Percentiles rank a stretch among this genome's conserved stretches.
These are phyloP conservation scores for Remorina albescens DNA, from an alignment of 2,797 vertebrate species.

Conservation along the genomic window DNA sequence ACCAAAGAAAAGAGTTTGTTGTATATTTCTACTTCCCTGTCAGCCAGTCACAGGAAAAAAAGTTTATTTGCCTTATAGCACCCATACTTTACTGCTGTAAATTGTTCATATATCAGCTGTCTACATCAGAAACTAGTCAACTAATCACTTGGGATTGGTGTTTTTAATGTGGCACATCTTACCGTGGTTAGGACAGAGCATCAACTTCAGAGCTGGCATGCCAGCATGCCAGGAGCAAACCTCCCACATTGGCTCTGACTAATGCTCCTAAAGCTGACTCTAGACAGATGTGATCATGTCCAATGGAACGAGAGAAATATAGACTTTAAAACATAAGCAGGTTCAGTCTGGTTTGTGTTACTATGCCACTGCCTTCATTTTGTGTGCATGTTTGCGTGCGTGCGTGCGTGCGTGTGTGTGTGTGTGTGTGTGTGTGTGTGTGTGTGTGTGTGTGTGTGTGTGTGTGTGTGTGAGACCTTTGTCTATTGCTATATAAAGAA, in stretches of 20 bases:
- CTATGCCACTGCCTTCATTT: not conserved
- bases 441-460: constrained; percentile 15
- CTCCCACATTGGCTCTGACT: constrained; percentile 6
- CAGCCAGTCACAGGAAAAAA: constrained; percentile 15
- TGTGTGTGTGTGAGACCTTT: constrained; percentile 5
- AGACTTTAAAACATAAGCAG: not conserved
- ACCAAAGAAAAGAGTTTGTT: constrained; percentile 51
- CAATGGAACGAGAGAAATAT: constrained; percentile 19
- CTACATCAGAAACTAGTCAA: not conserved
- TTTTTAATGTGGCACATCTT: not conserved
- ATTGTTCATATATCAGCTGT: not conserved
- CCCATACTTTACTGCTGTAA: not conserved
- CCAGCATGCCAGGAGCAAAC: too few relatives aligned
- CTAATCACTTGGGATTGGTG: not conserved
- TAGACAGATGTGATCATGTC: constrained; percentile 2
- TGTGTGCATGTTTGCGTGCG: too few relatives aligned
- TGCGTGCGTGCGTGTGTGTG: constrained; percentile 7
- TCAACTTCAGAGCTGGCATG: too few relatives aligned
- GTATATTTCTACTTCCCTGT: constrained; percentile 36
- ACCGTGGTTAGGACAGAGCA: too few relatives aligned
- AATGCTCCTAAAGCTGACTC: not conserved
- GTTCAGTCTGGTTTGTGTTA: constrained; percentile 5
- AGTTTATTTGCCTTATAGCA: not conserved
- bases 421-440: constrained; percentile 3
- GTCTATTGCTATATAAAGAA: constrained; percentile 35